phyloP scores from a whole-genome alignment of 2,113 vertebrate species.

The Acinonyx jubatus region DNA sequence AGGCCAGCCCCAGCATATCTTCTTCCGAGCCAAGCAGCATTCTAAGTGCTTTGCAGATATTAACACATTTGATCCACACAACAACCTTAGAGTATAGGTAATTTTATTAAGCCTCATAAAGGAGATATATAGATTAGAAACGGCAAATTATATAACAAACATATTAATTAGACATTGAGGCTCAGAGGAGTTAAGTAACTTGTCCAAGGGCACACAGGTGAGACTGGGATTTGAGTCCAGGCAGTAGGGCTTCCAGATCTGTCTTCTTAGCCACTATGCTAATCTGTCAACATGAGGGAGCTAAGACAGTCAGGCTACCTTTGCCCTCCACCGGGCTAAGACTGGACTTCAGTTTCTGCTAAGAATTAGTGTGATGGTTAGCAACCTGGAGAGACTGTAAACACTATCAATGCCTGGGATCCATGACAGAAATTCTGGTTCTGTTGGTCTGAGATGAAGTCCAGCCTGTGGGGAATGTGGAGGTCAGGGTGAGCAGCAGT shows the following conservation, averaged over 20 bases:
- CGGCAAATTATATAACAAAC: not conserved
- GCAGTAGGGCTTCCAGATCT: not conserved
- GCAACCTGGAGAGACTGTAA: not conserved
- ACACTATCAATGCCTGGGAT: not conserved
- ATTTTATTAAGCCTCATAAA: not conserved
- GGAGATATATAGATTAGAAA: not conserved
- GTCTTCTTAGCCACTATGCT: not conserved
- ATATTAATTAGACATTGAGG: not conserved
- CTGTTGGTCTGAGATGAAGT: slow-evolving; percentile 10
- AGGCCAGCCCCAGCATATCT: not conserved
- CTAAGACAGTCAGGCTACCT: not conserved
- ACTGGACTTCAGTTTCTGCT: not conserved
- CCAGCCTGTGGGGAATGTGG: not conserved
- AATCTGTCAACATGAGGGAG: not conserved
- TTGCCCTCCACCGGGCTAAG: not conserved
- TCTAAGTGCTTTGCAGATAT: not conserved
- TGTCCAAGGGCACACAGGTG: not conserved
- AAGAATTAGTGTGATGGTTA: not conserved
- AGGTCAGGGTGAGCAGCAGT: not conserved
- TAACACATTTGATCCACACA: not conserved
- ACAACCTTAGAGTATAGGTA: not conserved
- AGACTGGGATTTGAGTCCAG: not conserved
- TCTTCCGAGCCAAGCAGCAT: not conserved
- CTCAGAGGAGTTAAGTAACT: not conserved
- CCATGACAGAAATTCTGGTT: not conserved